Conservation (phyloP, 2,113 vertebrate species). For the Petaurus breviceps region DNA sequence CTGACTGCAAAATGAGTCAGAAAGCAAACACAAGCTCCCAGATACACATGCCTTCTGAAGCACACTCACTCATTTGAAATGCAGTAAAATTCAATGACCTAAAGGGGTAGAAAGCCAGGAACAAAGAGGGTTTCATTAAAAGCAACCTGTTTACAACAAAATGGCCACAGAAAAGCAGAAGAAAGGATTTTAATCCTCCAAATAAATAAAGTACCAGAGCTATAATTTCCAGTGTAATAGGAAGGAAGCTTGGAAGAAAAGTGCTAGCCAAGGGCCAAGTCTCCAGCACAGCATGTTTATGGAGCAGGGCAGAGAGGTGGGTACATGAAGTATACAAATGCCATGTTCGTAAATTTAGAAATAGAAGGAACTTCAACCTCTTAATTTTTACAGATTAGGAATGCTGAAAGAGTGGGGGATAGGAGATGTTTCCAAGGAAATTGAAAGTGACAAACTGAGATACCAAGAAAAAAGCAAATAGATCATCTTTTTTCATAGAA, state of each 20-base stretch:
- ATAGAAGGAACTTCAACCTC: background rate
- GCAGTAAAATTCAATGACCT: background rate
- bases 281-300: background rate
- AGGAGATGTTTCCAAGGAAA: background rate
- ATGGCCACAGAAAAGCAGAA: background rate
- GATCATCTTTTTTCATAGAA: background rate
- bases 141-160: background rate
- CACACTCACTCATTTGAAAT: background rate
- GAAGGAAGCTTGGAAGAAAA: background rate
- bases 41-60: background rate
- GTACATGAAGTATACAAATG: background rate
- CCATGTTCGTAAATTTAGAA: background rate
- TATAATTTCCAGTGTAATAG: background rate
- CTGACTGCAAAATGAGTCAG: conserved; percentile 21
- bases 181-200: background rate
- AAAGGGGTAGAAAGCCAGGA: background rate
- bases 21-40: conserved; percentile 42
- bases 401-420: background rate
- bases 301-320: background rate
- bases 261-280: background rate
- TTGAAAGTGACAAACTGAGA: background rate
- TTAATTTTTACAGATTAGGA: background rate
- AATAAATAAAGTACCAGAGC: background rate
- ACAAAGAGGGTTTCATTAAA: conserved; percentile 21
- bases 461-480: background rate